A percentile compares a stretch with the other conserved stretches of the same genome.
These are phyloP conservation scores for Trematomus loennbergii DNA, from an alignment of 2,113 vertebrate species.

Conservation along the genomic window DNA sequence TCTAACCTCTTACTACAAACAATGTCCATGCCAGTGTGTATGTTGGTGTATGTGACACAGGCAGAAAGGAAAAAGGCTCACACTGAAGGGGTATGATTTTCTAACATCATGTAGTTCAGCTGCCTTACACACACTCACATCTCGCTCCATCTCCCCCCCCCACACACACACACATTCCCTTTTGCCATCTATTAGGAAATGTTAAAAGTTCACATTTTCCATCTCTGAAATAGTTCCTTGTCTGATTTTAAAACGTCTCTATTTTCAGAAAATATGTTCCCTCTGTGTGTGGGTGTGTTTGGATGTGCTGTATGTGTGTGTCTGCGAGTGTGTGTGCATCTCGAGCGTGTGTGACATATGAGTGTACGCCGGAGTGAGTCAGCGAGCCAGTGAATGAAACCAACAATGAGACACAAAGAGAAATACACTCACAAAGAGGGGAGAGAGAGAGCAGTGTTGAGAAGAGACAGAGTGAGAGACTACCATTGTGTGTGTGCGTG, in stretches of 20 bases:
- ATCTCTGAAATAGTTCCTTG: conserved; percentile 13
- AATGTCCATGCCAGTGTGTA: background rate
- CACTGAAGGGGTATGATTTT: conserved; percentile 14
- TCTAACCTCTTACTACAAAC: conserved; percentile 35
- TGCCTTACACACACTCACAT: background rate
- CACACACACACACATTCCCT: too few relatives aligned
- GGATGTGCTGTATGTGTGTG: background rate
- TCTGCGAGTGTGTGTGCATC: background rate
- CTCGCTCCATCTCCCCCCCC: background rate
- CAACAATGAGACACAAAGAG: conserved; percentile 54
- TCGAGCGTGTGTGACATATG: background rate
- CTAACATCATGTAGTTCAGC: conserved; percentile 5
- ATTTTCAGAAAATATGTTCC: conserved; percentile 24
- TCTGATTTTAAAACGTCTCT: conserved; percentile 29
- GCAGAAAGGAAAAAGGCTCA: conserved; percentile 23
- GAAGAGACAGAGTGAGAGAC: conserved; percentile 27
- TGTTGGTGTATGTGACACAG: background rate
- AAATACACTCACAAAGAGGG: background rate
- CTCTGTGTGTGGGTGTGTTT: background rate
- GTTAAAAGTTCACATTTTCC: conserved; percentile 39
- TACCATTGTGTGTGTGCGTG: conserved; percentile 18
- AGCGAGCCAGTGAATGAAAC: conserved; percentile 55
- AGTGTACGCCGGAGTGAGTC: conserved; percentile 33
- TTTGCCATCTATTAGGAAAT: conserved; percentile 9
- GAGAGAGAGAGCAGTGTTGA: conserved; percentile 12